Evolutionary conservation across 2,888 invertebrate genomes (phyloP), one percentile per base, ranked within the genome.

Genomic region (Polietes domitor): DNA sequence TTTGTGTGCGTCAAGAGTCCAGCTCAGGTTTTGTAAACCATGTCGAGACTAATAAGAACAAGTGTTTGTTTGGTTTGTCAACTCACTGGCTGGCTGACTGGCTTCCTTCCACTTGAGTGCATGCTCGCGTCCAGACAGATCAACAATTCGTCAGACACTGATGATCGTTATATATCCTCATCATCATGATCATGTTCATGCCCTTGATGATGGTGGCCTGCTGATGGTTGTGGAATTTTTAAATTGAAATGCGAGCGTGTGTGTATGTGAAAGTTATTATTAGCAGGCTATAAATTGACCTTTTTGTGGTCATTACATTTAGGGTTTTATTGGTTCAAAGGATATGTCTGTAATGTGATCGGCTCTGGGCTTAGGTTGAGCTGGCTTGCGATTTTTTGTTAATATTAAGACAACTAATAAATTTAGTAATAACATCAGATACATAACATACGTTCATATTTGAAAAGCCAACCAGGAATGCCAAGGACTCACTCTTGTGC

Each of bases 1-100:
- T n/a, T n/a, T n/a, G n/a, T n/a, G 19, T 65, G 32, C 24, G 3
- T 1, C 19, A 65, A 21, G 65, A 41, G 21, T 37, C n/a, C 37
- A 32, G 32, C 32, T 32, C 4, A 32, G 3, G 41, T 12, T 58
- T 63, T 80, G 24, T 47, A 37, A 24, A 26, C 28, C 61, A 75
- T 76, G 72, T 68, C 77, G 75, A 75, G 41, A 17, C 72, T 61
- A 71, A 83, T 77, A 71, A 63, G 76, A 77, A 80, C 83, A 83
- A 83, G 83, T 83, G 84, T 81, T 61, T 26, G 28, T 26, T 78
- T 72, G 71, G 74, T 80, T 77, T 77, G 47, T 71, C 83, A 32
- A 32, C 9, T 32, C 9, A 9, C 32, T 32, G 32, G 15, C 6
- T 12, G 75, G 80, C 77, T 77, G 77, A 83, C 47, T 83, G 83